Conservation (phyloP, 2,797 vertebrate genomes). For the Dallia pectoralis region DNA sequence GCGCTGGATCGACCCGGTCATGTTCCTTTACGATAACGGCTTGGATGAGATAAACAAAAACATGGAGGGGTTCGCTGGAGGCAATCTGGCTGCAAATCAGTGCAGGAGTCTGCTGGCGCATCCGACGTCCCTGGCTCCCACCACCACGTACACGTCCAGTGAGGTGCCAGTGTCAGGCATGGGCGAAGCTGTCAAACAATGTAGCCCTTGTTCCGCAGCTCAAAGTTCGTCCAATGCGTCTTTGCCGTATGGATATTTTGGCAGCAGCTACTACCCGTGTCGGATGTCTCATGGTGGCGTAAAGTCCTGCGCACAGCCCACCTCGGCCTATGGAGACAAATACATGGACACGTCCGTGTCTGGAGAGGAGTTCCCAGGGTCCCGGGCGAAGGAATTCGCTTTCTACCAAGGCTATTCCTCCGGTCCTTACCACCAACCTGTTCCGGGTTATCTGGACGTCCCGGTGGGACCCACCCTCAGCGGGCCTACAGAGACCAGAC, state of each 20-base stretch:
- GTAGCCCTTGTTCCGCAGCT: slow-evolving; percentile 92
- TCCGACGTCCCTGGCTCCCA: slow-evolving; percentile 89
- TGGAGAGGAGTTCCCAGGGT: slow-evolving; percentile 88
- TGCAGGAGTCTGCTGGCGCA: slow-evolving; percentile 96
- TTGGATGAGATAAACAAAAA: slow-evolving; percentile 95
- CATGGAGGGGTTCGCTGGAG: slow-evolving; percentile 90
- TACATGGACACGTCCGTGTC: slow-evolving; percentile 92
- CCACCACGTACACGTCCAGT: slow-evolving; percentile 84
- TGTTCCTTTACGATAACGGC: slow-evolving; percentile 98
- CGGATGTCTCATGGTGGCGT: slow-evolving; percentile 90
- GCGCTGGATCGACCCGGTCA: slow-evolving; percentile 99
- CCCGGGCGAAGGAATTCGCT: slow-evolving; percentile 93
- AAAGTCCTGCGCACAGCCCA: slow-evolving; percentile 89
- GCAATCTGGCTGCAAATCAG: slow-evolving; percentile 92
- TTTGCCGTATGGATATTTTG: slow-evolving; percentile 96
- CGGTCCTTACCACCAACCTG: slow-evolving; percentile 90
- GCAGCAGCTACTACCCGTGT: slow-evolving; percentile 94
- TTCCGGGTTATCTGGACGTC: slow-evolving; percentile 92
- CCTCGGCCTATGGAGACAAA: slow-evolving; percentile 87
- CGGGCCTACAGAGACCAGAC: slow-evolving; percentile 86
- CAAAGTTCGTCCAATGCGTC: slow-evolving; percentile 91
- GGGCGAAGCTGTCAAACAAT: slow-evolving; percentile 93
- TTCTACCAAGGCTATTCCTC: slow-evolving; percentile 96
- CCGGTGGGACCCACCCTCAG: slow-evolving; percentile 90
- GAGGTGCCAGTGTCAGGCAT: slow-evolving; percentile 89